Conservation (phyloP, 2,797 vertebrate species). For the Clangula hyemalis region DNA sequence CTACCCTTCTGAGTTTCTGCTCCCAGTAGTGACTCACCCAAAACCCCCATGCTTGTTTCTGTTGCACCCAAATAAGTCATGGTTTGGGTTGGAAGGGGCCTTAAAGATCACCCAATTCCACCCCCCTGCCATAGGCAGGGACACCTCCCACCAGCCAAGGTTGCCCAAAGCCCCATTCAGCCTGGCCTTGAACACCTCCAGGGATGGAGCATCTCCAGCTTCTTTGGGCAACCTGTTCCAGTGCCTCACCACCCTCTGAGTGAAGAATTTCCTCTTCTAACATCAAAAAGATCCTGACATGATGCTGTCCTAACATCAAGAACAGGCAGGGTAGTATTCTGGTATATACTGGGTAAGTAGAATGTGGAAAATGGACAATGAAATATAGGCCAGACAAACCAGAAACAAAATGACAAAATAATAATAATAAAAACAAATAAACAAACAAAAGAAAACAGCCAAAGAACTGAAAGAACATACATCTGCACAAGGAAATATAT, state of each 20-base stretch:
- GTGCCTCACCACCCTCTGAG: too few relatives aligned
- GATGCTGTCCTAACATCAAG: background rate
- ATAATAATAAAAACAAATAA: background rate
- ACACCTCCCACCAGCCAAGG: too few relatives aligned
- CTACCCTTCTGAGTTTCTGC: background rate
- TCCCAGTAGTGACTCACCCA: background rate
- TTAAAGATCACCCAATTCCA: too few relatives aligned
- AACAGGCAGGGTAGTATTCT: background rate
- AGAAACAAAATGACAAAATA: background rate
- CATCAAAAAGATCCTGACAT: too few relatives aligned
- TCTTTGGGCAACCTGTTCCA: too few relatives aligned
- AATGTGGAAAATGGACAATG: background rate
- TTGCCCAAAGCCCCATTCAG: too few relatives aligned
- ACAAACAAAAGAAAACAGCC: background rate
- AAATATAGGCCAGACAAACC: background rate
- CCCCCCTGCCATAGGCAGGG: too few relatives aligned
- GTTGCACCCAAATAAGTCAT: background rate
- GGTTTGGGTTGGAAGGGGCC: too few relatives aligned
- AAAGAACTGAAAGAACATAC: background rate
- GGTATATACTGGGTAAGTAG: background rate
- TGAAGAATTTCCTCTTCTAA: too few relatives aligned
- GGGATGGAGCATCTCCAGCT: too few relatives aligned
- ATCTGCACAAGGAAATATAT: background rate
- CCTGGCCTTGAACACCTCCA: too few relatives aligned
- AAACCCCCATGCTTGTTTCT: accelerated